Evolutionary conservation across 2,113 vertebrate species (phyloP), one percentile per base, ranked within the genome.

Genomic region (Paramisgurnus dabryanus): DNA sequence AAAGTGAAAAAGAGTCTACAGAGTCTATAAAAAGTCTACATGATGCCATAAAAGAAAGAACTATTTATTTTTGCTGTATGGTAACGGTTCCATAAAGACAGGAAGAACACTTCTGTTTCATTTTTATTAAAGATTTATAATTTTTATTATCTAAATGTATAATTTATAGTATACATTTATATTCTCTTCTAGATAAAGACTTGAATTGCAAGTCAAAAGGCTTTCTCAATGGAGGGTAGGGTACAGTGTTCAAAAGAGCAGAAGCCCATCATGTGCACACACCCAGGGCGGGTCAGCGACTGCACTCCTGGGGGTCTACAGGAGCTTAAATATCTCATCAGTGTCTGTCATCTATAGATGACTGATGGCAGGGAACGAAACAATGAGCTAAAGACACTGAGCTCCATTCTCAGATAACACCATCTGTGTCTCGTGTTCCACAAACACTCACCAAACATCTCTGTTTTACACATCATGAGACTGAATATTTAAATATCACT

Each of bases 371-470:
- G 86, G 75, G 67, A 68, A 6, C 61, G 78, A 82, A 67, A 90
- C 89, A 92, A 90, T 81, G 58, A 89, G 67, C 67, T 75, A 65
- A 0, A 80, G 85, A 85, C 77, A 71, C 77, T 82, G 69, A 86
- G 82, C 86, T 83, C 49, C 85, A 80, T 84, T 89, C 89, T 92
- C 90, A 85, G 69, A 86, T 91, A 88, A 88, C 90, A 88, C 67
- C 43, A 72, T 17, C 80, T 53, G 66, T 79, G 83, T 78, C 80
- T 61, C 40, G 64, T 60, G 89, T 90, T 90, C 85, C 76, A 66
- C 22, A 79, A 79, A 79, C 78, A 55, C 40, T 47, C 69, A 39
- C 17, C n/a, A 34, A 45, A 64, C 68, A 5, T 0, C 15, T 72
- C 17, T 22, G 11, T 10, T 41, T 68, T 18, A 41, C 6, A 34